Evolutionary conservation across 2,888 invertebrate species (phyloP).

Genomic region (Netelia inedita): DNA sequence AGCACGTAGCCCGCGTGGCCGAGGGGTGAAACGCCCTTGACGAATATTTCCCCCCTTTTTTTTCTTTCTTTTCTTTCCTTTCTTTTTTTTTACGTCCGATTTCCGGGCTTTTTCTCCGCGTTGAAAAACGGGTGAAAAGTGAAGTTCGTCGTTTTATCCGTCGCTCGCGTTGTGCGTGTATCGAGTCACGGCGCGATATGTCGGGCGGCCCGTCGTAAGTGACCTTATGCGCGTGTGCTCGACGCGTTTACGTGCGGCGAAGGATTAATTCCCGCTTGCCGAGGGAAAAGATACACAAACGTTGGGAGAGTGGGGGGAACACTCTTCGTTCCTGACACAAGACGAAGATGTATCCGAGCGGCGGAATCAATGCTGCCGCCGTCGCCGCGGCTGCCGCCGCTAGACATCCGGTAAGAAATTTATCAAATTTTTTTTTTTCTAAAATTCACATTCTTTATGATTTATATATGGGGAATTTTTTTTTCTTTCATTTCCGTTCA

Average conservation of each 20-base stretch:
- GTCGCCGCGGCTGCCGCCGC: conserved; percentile 94
- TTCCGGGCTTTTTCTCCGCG: not conserved
- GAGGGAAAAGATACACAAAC: conserved; percentile 47
- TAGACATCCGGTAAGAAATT: conserved; percentile 92
- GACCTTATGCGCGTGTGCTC: conserved; percentile 31
- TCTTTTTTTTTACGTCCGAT: not conserved
- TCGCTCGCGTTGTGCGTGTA: conserved; percentile 39
- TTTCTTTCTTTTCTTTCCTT: conserved; percentile 9
- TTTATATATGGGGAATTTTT: not conserved
- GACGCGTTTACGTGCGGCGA: conserved; percentile 63
- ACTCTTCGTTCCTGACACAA: conserved; percentile 25
- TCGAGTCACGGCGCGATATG: not conserved
- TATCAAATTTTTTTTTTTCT: not conserved
- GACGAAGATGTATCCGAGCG: conserved; percentile 92
- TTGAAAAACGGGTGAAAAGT: not conserved
- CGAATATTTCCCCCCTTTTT: not conserved
- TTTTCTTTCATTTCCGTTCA: conserved; percentile 14
- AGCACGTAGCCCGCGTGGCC: conserved; percentile 63
- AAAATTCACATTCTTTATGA: not conserved
- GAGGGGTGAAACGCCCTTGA: conserved; percentile 45
- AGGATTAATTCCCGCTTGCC: conserved; percentile 66
- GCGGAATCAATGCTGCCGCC: conserved; percentile 95
- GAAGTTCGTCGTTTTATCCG: conserved; percentile 31
- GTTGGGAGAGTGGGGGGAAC: not conserved
- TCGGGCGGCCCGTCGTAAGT: conserved; percentile 23